These are phyloP conservation scores for Pyralis farinalis DNA, from an alignment of 2,888 invertebrate genomes.

Conservation along the genomic window DNA sequence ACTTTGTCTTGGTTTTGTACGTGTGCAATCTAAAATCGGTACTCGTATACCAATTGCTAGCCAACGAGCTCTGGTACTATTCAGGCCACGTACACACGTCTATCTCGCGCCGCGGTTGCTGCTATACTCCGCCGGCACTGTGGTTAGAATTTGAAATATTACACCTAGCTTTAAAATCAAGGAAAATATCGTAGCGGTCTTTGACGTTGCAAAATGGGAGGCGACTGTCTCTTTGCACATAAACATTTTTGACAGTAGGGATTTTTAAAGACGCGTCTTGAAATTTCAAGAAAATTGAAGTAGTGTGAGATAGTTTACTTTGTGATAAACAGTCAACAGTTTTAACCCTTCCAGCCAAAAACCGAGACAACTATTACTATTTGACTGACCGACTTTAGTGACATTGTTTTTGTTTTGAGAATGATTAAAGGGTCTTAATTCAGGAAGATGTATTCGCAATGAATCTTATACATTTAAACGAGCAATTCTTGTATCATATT, in stretches of 20 bases:
- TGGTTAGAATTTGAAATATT: constrained; percentile 11
- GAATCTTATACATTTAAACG: too few relatives aligned
- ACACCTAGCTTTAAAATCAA: constrained; percentile 9
- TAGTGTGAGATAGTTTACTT: too few relatives aligned
- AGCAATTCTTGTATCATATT: too few relatives aligned
- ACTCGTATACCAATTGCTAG: constrained; percentile 25
- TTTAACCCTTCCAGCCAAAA: too few relatives aligned
- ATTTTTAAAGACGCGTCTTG: too few relatives aligned
- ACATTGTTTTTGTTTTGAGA: too few relatives aligned
- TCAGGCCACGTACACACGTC: constrained; percentile 8
- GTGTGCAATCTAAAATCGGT: constrained; percentile 53
- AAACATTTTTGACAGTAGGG: background rate
- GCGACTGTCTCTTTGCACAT: background rate
- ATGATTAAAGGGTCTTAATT: too few relatives aligned
- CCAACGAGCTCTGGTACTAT: constrained; percentile 5
- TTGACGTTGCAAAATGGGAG: background rate
- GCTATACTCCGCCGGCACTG: constrained; percentile 1
- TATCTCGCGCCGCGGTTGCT: constrained; percentile 5
- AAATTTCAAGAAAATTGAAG: too few relatives aligned
- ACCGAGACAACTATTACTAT: too few relatives aligned
- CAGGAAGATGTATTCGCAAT: too few relatives aligned
- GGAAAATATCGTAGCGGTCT: background rate
- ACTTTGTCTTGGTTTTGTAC: constrained; percentile 46
- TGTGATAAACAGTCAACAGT: too few relatives aligned
- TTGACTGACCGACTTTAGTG: too few relatives aligned